These are phyloP conservation scores for Atherinosoma microstoma DNA, from an alignment of 2,797 vertebrate species.

Conservation along the genomic window DNA sequence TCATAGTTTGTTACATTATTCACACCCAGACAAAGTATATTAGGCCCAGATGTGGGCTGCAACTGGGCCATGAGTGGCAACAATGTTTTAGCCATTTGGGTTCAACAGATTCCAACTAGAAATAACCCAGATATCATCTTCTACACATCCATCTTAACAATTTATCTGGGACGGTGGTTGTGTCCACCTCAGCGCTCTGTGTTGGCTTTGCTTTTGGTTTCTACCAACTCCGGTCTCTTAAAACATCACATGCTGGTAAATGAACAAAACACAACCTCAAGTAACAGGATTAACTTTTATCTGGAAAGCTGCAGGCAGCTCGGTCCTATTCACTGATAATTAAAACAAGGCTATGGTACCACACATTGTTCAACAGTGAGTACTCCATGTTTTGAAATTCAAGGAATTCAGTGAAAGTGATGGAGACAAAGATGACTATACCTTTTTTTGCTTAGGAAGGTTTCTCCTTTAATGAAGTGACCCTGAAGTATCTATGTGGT, in stretches of 20 bases:
- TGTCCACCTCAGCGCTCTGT: too few species aligned
- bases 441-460: neutral
- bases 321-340: slow-evolving; percentile 30
- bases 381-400: neutral
- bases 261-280: slow-evolving; percentile 32
- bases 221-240: neutral
- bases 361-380: neutral
- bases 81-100: too few species aligned
- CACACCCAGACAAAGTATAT: neutral
- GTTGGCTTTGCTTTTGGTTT: neutral
- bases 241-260: slow-evolving; percentile 37
- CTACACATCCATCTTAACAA: too few species aligned
- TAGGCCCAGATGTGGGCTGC: too few species aligned
- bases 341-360: slow-evolving; percentile 8
- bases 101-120: too few species aligned
- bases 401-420: neutral
- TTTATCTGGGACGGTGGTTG: too few species aligned
- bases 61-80: too few species aligned
- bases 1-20: neutral
- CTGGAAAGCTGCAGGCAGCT: slow-evolving; percentile 28
- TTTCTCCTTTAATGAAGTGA: neutral
- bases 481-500: neutral
- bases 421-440: neutral
- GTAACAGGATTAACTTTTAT: slow-evolving; percentile 58
- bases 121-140: too few species aligned